These are phyloP conservation scores for Daphoenositta chrysoptera DNA, from an alignment of 2,113 vertebrate species.

Conservation along the genomic window DNA sequence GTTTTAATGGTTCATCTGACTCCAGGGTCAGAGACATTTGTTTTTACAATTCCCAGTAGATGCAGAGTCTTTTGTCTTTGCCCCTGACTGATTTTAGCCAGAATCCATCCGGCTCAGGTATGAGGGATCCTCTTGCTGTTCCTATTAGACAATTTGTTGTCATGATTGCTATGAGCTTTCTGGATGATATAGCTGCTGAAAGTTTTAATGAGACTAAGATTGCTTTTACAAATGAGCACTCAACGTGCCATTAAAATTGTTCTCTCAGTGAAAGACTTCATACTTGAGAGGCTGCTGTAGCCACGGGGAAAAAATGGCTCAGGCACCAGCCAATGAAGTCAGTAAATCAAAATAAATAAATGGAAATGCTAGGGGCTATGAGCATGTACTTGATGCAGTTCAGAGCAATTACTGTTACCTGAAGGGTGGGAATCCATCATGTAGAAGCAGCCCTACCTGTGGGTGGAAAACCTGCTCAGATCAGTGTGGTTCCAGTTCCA, in stretches of 20 bases:
- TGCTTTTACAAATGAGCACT: slow-evolving; percentile 66
- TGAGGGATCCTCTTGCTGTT: not conserved
- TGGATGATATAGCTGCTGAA: not conserved
- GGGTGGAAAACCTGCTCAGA: slow-evolving; percentile 15
- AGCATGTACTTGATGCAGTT: slow-evolving; percentile 62
- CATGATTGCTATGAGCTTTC: slow-evolving; percentile 8
- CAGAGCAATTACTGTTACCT: slow-evolving; percentile 66
- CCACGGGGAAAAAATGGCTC: slow-evolving; percentile 22
- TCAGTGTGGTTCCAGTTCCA: not conserved
- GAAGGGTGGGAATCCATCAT: slow-evolving; percentile 52
- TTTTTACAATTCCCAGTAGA: not conserved
- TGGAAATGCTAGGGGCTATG: slow-evolving; percentile 47
- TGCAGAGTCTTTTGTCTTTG: not conserved
- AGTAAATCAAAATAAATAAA: slow-evolving; percentile 75
- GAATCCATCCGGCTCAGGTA: not conserved
- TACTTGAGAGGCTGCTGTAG: slow-evolving; percentile 55
- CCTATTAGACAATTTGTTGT: not conserved
- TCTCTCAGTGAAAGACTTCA: slow-evolving; percentile 36
- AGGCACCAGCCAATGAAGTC: slow-evolving; percentile 39
- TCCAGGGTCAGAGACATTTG: not conserved
- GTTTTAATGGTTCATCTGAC: not conserved
- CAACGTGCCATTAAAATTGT: slow-evolving; percentile 67
- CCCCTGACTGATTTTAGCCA: not conserved
- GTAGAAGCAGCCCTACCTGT: not conserved
- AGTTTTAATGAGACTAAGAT: slow-evolving; percentile 62